Evolutionary conservation across 2,113 vertebrate genomes (phyloP).

Genomic region (Mirza zaza): DNA sequence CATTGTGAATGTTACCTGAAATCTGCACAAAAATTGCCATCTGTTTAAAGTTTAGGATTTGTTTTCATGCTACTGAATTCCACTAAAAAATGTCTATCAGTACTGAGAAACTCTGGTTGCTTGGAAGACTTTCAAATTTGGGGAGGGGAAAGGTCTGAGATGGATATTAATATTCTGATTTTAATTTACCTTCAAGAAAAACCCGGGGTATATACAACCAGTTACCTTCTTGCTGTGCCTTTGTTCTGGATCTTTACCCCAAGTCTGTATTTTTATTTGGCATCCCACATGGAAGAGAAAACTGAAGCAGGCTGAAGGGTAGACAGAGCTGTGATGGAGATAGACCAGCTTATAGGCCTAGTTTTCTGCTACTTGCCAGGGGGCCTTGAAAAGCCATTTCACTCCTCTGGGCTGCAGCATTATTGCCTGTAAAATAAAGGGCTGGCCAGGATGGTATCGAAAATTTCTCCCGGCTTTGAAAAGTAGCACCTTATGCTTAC

Average conservation of each 20-base stretch:
- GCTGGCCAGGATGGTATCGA: background rate
- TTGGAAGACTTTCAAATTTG: background rate
- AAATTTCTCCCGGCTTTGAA: background rate
- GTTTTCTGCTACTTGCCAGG: background rate
- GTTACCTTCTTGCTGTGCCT: background rate
- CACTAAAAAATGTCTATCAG: background rate
- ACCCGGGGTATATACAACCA: background rate
- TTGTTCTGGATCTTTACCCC: background rate
- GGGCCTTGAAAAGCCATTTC: background rate
- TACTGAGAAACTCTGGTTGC: background rate
- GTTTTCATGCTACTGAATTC: background rate
- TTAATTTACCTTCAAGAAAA: background rate
- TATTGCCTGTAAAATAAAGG: background rate
- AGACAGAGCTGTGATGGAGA: background rate
- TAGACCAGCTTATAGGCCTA: background rate
- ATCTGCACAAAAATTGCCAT: background rate
- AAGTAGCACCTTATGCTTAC: background rate
- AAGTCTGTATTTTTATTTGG: background rate
- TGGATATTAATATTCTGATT: background rate
- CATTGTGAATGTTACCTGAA: background rate
- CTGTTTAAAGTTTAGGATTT: background rate
- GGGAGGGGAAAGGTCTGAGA: background rate
- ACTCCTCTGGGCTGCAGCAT: background rate
- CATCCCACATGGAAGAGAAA: background rate
- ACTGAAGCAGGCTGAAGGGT: background rate